phyloP scores from a whole-genome alignment of 1,140 invertebrate genomes.

The Propsilocerus akamusi region DNA sequence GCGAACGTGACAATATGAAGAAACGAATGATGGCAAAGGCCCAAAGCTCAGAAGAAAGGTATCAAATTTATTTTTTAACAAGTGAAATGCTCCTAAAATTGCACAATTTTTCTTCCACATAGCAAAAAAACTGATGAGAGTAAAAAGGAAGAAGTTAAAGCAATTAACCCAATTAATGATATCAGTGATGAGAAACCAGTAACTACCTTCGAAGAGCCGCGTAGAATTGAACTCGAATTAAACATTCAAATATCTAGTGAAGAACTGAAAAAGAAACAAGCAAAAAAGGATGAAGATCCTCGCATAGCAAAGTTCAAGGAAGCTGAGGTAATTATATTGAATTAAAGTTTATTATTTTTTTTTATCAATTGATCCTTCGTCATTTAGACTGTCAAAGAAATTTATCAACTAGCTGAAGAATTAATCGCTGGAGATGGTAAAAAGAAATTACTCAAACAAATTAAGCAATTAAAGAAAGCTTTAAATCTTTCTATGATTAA shows the following conservation, averaged over 20 bases:
- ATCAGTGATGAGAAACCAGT: not conserved
- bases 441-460: not conserved
- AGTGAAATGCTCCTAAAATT: conserved; percentile 10
- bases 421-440: conserved; percentile 17
- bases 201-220: not conserved
- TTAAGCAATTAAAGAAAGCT: conserved; percentile 1
- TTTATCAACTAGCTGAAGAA: conserved; percentile 28
- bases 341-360: conserved; percentile 10
- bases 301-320: conserved; percentile 24
- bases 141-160: not conserved
- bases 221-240: conserved; percentile 13
- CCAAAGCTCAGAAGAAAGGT: conserved; percentile 18
- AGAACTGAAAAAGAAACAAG: conserved; percentile 22
- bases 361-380: too few species aligned
- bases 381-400: conserved; percentile 30
- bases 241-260: conserved; percentile 21
- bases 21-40: conserved; percentile 15
- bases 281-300: conserved; percentile 26
- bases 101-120: not conserved
- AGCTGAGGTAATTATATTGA: conserved; percentile 20
- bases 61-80: conserved; percentile 17
- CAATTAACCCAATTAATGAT: not conserved
- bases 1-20: conserved; percentile 20
- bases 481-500: not conserved
- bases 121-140: not conserved